Evolutionary conservation across 2,888 invertebrate genomes (phyloP), one percentile per base, ranked within the genome.

Genomic region (Stenurella melanura): DNA sequence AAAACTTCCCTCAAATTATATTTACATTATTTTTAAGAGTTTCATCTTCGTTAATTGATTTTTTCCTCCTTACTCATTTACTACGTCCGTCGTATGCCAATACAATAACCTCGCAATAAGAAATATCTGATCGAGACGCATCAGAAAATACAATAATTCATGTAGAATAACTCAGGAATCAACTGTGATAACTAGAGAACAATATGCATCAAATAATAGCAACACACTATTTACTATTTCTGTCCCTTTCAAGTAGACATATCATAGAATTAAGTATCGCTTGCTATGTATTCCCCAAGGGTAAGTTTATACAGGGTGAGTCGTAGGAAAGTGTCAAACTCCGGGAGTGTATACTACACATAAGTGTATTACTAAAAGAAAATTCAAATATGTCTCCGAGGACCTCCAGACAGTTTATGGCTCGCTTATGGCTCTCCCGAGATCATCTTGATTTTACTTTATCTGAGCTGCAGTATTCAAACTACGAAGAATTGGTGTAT

Each of bases 281-380:
- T 60, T 92, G 91, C 86, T 92, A 91, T 87, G 89, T 91, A 83
- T 92, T 90, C 86, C 91, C 92, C 21, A 87, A 86, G 83, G 87
- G 87, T 86, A 85, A 86, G 86, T 85, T 79, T 17, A n/a, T 61
- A 75, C n/a, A n/a, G n/a, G n/a, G n/a, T n/a, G n/a, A n/a, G n/a
- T n/a, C n/a, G n/a, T n/a, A n/a, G n/a, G n/a, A n/a, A n/a, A n/a
- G n/a, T n/a, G n/a, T n/a, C n/a, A n/a, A n/a, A n/a, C n/a, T n/a
- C n/a, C n/a, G n/a, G n/a, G n/a, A n/a, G n/a, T n/a, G n/a, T n/a
- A n/a, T n/a, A n/a, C n/a, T n/a, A n/a, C n/a, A n/a, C n/a, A n/a
- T n/a, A n/a, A n/a, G n/a, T n/a, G n/a, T n/a, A n/a, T n/a, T n/a
- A n/a, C n/a, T n/a, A n/a, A n/a, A n/a, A n/a, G n/a, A n/a, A n/a